Conservation (phyloP, 2,888 invertebrate genomes). For the Aethes cnicana region DNA sequence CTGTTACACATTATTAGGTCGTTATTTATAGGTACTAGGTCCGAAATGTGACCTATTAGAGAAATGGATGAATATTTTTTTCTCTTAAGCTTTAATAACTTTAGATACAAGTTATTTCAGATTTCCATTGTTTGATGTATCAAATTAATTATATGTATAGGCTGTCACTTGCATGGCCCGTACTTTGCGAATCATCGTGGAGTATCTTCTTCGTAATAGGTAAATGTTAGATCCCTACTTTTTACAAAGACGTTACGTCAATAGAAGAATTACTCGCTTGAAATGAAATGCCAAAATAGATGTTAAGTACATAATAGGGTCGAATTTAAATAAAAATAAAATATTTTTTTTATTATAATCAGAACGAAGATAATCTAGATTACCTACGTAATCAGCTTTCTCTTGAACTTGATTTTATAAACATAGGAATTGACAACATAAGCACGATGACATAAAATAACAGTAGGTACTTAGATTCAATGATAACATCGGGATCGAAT, state of each 20-base stretch:
- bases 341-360: conserved; percentile 16
- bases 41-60: not conserved
- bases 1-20: not conserved
- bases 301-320: conserved; percentile 19
- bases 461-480: too few relatives aligned
- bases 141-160: too few relatives aligned
- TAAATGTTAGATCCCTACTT: too few relatives aligned
- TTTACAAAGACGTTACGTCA: conserved; percentile 24
- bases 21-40: too few relatives aligned
- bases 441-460: conserved; percentile 12
- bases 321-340: conserved; percentile 11
- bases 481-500: conserved; percentile 3
- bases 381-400: conserved; percentile 24
- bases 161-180: too few relatives aligned
- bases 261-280: conserved; percentile 19
- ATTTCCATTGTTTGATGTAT: too few relatives aligned
- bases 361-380: conserved; percentile 20
- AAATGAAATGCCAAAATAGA: conserved; percentile 8
- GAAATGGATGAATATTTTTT: too few relatives aligned
- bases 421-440: conserved; percentile 9
- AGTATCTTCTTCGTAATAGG: too few relatives aligned
- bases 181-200: too few relatives aligned
- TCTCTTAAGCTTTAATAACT: too few relatives aligned
- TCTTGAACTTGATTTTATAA: conserved; percentile 3
- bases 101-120: too few relatives aligned